Base-by-base conservation (phyloP, 2,113 vertebrate genomes). In the Carollia perspicillata region DNA sequence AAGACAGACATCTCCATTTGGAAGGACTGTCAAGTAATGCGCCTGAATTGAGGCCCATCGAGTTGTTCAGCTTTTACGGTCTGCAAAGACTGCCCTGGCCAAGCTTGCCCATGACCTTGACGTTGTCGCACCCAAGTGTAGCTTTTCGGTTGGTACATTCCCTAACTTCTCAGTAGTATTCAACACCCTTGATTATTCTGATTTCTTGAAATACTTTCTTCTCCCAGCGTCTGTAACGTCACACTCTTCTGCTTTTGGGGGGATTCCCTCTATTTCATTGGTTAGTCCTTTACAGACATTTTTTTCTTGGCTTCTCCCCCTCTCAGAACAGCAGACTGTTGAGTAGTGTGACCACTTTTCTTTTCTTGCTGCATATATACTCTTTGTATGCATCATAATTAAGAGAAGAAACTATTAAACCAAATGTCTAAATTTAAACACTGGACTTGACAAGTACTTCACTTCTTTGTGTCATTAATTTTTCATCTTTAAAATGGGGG, bases 231-330 rank as follows among this genome's bases (percentile, higher is more conserved):
- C 74, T 78, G 0, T 11, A 12, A 23, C 7, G 8, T 8, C 23
- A 65, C 1, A 3, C 0, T 58, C 11, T 66, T 49, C 53, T 23
- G 17, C 5, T 13, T 44, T 49, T 10, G 22, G n/a, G 0, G 0
- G 3, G 4, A 13, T 74, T 69, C 55, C 28, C 26, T 51, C n/a
- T 47, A 0, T 18, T 2, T 55, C 28, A 22, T 2, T 66, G 17
- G 6, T 9, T 77, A 1, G 42, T 63, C 47, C 5, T 80, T 65
- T 44, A n/a, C 6, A 12, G 60, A 30, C 2, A 26, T 2, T 13
- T 9, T 20, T 40, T 47, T 47, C 8, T 30, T 75, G 13, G 33
- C 3, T 84, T 94, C 51, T 81, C 14, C 26, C 35, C 20, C 2
- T 47, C 40, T 49, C 33, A 60, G 13, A 81, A 66, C 4, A 28